Percentiles rank a stretch among this genome's conserved stretches.
These are phyloP conservation scores for Chelidonichthys spinosus DNA, from an alignment of 2,797 vertebrate genomes.

Conservation along the genomic window DNA sequence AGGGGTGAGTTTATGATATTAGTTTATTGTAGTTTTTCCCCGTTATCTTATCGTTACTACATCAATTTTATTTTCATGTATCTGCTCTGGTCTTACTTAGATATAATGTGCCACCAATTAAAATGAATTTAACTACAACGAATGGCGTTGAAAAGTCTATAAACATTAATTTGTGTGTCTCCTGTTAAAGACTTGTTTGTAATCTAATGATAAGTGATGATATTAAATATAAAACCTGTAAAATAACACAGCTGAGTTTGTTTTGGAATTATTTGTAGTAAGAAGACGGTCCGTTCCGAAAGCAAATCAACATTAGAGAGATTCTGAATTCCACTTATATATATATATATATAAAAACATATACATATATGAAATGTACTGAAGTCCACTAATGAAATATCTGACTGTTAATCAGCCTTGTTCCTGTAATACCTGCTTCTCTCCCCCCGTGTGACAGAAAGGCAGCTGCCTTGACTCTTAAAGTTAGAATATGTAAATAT, in stretches of 20 bases:
- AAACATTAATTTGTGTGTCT: background rate
- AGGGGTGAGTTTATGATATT: slow-evolving; percentile 51
- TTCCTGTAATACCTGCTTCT: background rate
- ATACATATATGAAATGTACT: slow-evolving; percentile 2
- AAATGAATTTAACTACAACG: slow-evolving; percentile 16
- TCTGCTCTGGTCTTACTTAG: slow-evolving; percentile 21
- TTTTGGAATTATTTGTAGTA: slow-evolving; percentile 15
- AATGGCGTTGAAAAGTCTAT: slow-evolving; percentile 2
- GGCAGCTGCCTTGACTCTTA: slow-evolving; percentile 26
- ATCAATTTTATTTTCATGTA: slow-evolving; percentile 23
- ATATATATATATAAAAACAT: too few species aligned
- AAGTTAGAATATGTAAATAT: slow-evolving; percentile 67
- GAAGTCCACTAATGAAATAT: background rate
- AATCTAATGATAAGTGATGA: slow-evolving; percentile 9
- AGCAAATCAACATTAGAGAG: background rate
- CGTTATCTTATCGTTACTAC: slow-evolving; percentile 48
- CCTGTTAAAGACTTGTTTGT: slow-evolving; percentile 11
- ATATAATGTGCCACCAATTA: slow-evolving; percentile 27
- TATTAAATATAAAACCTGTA: slow-evolving; percentile 7
- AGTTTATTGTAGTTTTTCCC: slow-evolving; percentile 2
- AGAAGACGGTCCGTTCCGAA: background rate
- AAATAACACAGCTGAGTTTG: slow-evolving; percentile 1
- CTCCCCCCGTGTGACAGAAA: slow-evolving; percentile 20
- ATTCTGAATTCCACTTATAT: background rate
- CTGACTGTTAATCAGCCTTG: background rate